These are phyloP conservation scores for Urocitellus parryii DNA, from an alignment of 2,113 vertebrate genomes.

Conservation along the genomic window DNA sequence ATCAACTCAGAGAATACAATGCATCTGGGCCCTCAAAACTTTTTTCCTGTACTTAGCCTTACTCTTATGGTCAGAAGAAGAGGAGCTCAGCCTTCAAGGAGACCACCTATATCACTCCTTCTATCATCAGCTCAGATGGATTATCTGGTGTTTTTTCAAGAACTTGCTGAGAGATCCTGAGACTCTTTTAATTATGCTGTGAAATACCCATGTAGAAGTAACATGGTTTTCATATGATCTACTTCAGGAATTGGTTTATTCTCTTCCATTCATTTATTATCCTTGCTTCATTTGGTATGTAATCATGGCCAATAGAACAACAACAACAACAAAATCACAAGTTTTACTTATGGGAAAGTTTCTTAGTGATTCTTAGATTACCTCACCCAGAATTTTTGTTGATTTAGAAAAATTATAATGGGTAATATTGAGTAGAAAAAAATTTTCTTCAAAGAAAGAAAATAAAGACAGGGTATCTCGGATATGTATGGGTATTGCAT, in stretches of 20 bases:
- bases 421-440: not conserved
- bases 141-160: constrained; percentile 91
- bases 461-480: not conserved
- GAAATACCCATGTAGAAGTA: rapidly evolving
- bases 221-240: not conserved
- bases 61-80: constrained; percentile 70
- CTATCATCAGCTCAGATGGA: constrained; percentile 94
- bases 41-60: not conserved
- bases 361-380: not conserved
- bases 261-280: not conserved
- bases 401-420: constrained; percentile 5
- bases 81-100: constrained; percentile 75
- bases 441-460: not conserved
- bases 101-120: constrained; percentile 93
- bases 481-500: not conserved
- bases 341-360: not conserved
- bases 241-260: not conserved
- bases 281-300: not conserved
- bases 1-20: too few species aligned
- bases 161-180: constrained; percentile 85
- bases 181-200: not conserved
- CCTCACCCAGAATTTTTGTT: not conserved
- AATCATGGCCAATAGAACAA: not conserved
- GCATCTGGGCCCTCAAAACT: not conserved
- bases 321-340: not conserved